Evolutionary conservation across 1,140 invertebrate species (phyloP), one percentile per base, ranked within the genome.

Genomic region (Bilobella aurantiaca): DNA sequence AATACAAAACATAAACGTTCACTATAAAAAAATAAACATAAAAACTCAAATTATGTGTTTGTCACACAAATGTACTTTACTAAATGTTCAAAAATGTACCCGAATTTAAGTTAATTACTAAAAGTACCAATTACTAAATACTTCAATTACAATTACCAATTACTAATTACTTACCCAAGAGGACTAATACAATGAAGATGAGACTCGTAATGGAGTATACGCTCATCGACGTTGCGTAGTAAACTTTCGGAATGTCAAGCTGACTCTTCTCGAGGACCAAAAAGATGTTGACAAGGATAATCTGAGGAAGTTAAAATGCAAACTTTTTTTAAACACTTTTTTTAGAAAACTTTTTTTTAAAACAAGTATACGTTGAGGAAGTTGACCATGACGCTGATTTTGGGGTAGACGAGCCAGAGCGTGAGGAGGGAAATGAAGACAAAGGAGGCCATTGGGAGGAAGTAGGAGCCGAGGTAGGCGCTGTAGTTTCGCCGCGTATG

Each of bases 381-480:
- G 30, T 49, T 62, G 3, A 62, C 49, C 3, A 62, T 42, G 1
- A 58, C 37, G 21, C 65, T 66, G 30, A 66, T 66, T 62, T 66
- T 66, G 47, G 58, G 32, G 59, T 62, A 56, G 1, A 28, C 65
- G 30, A 66, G 46, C 60, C 59, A 62, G 16, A 66, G 12, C 18
- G 60, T 29, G 5, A 66, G 3, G 16, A 66, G 28, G 21, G 65
- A 66, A 18, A 62, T 29, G 1, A 58, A 56, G 30, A 66, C 65
- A 31, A 66, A 46, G 25, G 30, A 16, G 8, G 58, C 25, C 1
- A 28, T 62, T n/a, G 65, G 60, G 3, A 62, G 18, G 25, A 42
- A 62, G 29, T 25, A 30, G 25, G 37, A 34, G 3, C 32, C 3
- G 23, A 66, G 32, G 83, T 79, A 53, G 12, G 34, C 23, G 1